Evolutionary conservation across 2,888 invertebrate species (phyloP), one percentile per base, ranked within the genome.

Genomic region (Azorinus chamasolen): DNA sequence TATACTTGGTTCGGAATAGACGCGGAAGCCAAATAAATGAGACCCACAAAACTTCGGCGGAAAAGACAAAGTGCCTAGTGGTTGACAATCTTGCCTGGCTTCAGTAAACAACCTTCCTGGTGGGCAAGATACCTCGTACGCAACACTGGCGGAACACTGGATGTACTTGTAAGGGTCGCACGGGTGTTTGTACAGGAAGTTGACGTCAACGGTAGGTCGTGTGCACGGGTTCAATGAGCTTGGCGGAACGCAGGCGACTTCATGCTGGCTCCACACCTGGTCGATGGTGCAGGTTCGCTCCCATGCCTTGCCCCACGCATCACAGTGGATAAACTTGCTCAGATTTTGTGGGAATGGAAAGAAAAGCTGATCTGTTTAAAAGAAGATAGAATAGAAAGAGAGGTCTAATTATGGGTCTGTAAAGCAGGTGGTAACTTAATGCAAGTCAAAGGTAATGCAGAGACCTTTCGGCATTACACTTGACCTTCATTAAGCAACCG

Each of bases 271-370:
- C 80, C 80, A 80, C 14, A 76, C 80, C 27, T 80, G 76, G 14
- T 76, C 76, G 2, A 65, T 50, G 22, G 80, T 73, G 27, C 80
- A 80, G 8, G 62, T 62, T 43, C 80, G 45, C 48, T 69, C 76
- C 80, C 76, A 76, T 3, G 80, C 59, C 39, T 80, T 80, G 16
- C 80, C 80, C 80, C 80, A 80, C 22, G 73, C 55, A 43, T 80
- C 80, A 48, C 80, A 80, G 61, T 80, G 80, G 48, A 80, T 80
- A 58, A 75, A 80, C 62, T 69, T 76, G 14, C 64, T 55, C 18
- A 80, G 45, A 51, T 80, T 66, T 25, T 69, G 55, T n/a, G 72
- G 80, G 41, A 72, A 80, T 5, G 72, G 65, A 66, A 73, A 80
- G 50, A 73, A 80, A 48, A 80, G 51, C 45, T 72, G 69, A 55